Base-by-base conservation (phyloP, 1,140 invertebrate genomes). In the Scylla paramamosain region DNA sequence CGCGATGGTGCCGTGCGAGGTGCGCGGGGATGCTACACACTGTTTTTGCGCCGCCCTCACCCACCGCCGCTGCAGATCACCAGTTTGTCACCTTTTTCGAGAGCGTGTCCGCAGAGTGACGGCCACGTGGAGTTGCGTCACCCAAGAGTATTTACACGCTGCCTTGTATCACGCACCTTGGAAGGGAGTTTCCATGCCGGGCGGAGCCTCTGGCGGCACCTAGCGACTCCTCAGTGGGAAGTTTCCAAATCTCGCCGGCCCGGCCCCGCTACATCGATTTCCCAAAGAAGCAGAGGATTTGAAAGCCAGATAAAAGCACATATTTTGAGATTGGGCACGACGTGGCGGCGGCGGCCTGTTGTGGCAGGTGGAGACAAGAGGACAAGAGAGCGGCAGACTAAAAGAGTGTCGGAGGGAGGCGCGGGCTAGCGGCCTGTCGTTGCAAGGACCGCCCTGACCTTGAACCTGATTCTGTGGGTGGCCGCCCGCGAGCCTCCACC, bases 381-480 rank as follows among this genome's bases (percentile, higher is more conserved):
- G 67, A 77, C n/a, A 77, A 59, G 52, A 59, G 52, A 59, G 46
- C 4, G 67, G 67, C 25, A 20, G 6, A 20, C 12, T 59, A 12
- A 20, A 59, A 20, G 20, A 77, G 67, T 7, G 25, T n/a, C 3
- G 25, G 67, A 77, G 25, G 16, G 16, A 77, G 67, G 67, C 67
- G 0, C 67, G 67, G 20, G 25, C 20, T 77, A 77, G 67, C 67
- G 67, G 67, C 0, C 25, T n/a, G 67, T 12, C 67, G 67, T 77
- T 77, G 67, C 67, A n/a, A 77, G 67, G 67, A 77, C 67, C 67
- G 67, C 67, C 67, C 67, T 77, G 67, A 77, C 67, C 67, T 77
- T 77, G 67, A 77, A 77, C 67, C 67, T 77, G 67, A 77, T 77
- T 77, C 67, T 77, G 67, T 77, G 67, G 67, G 67, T 77, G 67